Evolutionary conservation across 2,888 invertebrate genomes (phyloP).

Genomic region (Bembecia ichneumoniformis): DNA sequence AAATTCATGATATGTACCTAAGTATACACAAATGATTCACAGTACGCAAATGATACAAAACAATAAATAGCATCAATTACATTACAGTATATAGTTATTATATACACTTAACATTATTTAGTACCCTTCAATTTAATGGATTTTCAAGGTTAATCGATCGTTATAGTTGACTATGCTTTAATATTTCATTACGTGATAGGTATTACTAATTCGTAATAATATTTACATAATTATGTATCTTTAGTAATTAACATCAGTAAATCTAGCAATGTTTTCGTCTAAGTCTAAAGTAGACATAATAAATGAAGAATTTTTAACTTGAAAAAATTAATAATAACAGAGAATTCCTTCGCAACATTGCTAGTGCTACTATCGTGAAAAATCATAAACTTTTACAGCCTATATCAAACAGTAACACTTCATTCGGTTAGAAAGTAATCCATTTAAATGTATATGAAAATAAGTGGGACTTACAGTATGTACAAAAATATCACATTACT

Average conservation of each 20-base stretch:
- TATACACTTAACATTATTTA: slow-evolving; percentile 66
- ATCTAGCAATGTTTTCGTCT: neutral
- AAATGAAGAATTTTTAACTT: neutral
- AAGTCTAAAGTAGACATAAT: too few relatives aligned
- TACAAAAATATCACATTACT: slow-evolving; percentile 74
- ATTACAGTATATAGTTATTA: slow-evolving; percentile 34
- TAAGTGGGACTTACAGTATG: slow-evolving; percentile 72
- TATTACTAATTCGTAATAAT: slow-evolving; percentile 46
- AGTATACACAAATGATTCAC: slow-evolving; percentile 65
- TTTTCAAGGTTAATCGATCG: slow-evolving; percentile 56
- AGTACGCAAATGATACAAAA: slow-evolving; percentile 59
- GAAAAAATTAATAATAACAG: neutral
- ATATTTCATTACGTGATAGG: slow-evolving; percentile 31
- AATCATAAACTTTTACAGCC: slow-evolving; percentile 30
- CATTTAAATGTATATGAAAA: slow-evolving; percentile 72
- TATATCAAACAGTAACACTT: slow-evolving; percentile 51
- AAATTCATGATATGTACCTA: slow-evolving; percentile 68
- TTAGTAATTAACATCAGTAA: slow-evolving; percentile 25
- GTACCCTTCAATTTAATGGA: slow-evolving; percentile 69
- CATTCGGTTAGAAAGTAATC: slow-evolving; percentile 62
- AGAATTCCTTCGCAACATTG: neutral
- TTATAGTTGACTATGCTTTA: slow-evolving; percentile 57
- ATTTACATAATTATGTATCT: slow-evolving; percentile 64
- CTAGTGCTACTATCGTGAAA: slow-evolving; percentile 13
- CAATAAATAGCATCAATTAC: slow-evolving; percentile 66